A percentile compares a stretch with the other conserved stretches of the same genome.
Evolutionary conservation across 2,888 invertebrate genomes (phyloP).

Genomic region (Hyalella azteca): DNA sequence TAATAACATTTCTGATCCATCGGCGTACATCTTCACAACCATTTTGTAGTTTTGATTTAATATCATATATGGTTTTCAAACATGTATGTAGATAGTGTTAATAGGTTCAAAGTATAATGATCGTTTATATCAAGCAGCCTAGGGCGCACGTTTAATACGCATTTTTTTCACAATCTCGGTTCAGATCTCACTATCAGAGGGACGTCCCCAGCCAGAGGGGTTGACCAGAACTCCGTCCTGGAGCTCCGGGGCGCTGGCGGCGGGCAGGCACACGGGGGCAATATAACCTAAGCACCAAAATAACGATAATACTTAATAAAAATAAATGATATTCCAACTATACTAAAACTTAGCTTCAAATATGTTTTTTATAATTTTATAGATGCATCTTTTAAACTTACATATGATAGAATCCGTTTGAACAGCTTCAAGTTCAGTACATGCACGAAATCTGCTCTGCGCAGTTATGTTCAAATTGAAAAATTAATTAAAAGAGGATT

Average conservation of each 20-base stretch:
- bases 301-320: no score
- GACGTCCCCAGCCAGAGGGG: slow-evolving; percentile 39
- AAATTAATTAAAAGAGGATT: no score
- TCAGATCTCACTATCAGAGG: slow-evolving; percentile 21
- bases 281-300: not conserved
- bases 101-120: not conserved
- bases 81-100: not conserved
- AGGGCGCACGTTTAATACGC: not conserved
- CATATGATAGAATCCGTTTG: no score
- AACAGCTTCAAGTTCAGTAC: no score
- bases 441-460: no score
- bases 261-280: slow-evolving; percentile 30
- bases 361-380: no score
- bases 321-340: no score
- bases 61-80: not conserved
- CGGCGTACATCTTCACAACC: not conserved
- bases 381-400: no score
- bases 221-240: slow-evolving; percentile 1
- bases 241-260: slow-evolving; percentile 23
- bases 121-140: not conserved
- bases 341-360: no score
- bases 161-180: not conserved
- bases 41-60: not conserved
- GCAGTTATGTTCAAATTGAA: no score
- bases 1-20: not conserved